These are phyloP conservation scores for Diorhabda carinulata DNA, from an alignment of 1,140 invertebrate genomes.

Conservation along the genomic window DNA sequence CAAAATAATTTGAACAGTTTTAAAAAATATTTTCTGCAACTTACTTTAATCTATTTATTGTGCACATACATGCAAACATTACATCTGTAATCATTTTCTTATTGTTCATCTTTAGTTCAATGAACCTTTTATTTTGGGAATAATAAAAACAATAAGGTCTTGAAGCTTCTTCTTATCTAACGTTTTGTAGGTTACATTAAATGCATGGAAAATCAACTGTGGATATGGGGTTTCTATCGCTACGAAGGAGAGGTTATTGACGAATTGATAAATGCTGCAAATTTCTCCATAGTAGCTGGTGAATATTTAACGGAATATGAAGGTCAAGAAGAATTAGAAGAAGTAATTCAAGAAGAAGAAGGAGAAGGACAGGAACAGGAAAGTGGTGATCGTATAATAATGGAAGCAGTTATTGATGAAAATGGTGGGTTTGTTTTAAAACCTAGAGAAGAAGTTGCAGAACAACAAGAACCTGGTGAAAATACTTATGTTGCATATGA, in stretches of 20 bases:
- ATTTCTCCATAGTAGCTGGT: constrained; percentile 28
- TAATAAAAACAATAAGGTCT: too few species aligned
- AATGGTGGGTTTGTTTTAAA: constrained; percentile 30
- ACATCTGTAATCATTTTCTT: too few species aligned
- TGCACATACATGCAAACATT: too few species aligned
- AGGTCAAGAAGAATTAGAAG: constrained; percentile 9
- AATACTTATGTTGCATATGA: background rate
- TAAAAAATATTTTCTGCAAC: too few species aligned
- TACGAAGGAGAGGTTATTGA: constrained; percentile 32
- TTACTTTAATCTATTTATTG: too few species aligned
- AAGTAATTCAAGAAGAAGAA: constrained; percentile 10
- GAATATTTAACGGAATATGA: background rate
- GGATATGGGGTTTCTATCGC: constrained; percentile 43
- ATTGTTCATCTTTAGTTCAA: too few species aligned
- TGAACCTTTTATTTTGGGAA: too few species aligned
- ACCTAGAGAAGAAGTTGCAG: background rate
- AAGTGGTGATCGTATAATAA: constrained; percentile 9
- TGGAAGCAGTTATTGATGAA: constrained; percentile 35
- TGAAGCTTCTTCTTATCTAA: too few species aligned
- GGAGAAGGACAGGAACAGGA: background rate
- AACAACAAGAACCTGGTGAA: background rate
- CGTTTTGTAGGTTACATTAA: constrained; percentile 37
- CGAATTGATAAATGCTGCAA: constrained; percentile 35
- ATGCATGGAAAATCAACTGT: constrained; percentile 43
- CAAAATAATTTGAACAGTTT: too few species aligned